Conservation (phyloP, 2,888 invertebrate genomes). For the Agrochola litura region DNA sequence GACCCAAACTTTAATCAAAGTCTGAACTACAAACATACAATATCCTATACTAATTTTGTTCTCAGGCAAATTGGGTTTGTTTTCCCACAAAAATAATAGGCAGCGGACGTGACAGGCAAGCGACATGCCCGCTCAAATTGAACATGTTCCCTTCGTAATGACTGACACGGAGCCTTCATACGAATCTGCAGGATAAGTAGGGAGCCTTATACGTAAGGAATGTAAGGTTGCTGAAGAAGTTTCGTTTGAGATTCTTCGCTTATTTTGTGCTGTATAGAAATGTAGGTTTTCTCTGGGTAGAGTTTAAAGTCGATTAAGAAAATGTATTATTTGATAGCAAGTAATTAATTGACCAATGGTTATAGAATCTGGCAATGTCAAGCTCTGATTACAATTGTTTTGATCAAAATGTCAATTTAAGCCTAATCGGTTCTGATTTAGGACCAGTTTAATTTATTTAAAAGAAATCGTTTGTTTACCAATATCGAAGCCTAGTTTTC, state of each 20-base stretch:
- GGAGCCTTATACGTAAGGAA: neutral
- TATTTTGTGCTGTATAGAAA: neutral
- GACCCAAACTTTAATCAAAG: constrained; percentile 30
- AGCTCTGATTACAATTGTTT: too few species aligned
- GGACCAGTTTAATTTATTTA: neutral
- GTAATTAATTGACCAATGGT: too few species aligned
- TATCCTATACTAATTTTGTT: constrained; percentile 45
- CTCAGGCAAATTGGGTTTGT: constrained; percentile 57
- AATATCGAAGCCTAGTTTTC: neutral
- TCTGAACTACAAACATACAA: constrained; percentile 35
- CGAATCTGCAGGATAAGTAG: constrained; percentile 59
- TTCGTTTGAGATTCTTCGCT: neutral
- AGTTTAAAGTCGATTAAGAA: neutral
- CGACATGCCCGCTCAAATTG: constrained; percentile 60
- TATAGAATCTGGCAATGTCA: too few species aligned
- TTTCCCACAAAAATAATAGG: constrained; percentile 60
- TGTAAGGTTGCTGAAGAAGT: neutral
- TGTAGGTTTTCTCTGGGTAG: neutral
- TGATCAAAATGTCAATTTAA: neutral
- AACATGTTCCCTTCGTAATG: constrained; percentile 60
- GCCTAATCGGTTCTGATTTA: neutral
- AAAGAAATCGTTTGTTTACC: neutral
- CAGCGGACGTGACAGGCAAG: constrained; percentile 53
- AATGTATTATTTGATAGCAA: neutral
- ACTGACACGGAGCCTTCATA: constrained; percentile 60